phyloP scores from a whole-genome alignment of 1,140 invertebrate genomes.

The Drosophila triauraria region DNA sequence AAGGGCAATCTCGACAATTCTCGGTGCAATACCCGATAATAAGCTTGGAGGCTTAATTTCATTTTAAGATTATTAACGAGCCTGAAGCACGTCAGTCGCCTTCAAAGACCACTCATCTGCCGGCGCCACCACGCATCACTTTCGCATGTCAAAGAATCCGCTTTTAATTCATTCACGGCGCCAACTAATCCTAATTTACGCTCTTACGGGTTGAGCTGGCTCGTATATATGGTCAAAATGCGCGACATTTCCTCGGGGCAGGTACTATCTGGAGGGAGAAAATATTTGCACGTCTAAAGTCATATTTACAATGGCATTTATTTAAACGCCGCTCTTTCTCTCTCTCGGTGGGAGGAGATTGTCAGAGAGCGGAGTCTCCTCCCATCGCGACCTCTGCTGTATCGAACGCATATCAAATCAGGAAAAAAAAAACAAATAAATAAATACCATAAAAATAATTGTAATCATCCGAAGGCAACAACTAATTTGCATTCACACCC shows the following conservation, averaged over 20 bases:
- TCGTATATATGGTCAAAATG: slow-evolving; percentile 7
- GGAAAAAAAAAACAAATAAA: slow-evolving; percentile 36
- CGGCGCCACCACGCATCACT: slow-evolving; percentile 9
- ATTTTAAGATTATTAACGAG: background rate
- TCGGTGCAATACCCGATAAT: background rate
- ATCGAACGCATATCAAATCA: slow-evolving; percentile 46
- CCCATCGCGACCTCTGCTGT: slow-evolving; percentile 15
- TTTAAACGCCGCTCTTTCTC: background rate
- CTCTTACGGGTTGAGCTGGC: background rate
- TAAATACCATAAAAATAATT: slow-evolving; percentile 30
- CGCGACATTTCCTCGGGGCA: slow-evolving; percentile 4
- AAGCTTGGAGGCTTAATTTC: no score
- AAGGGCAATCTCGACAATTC: background rate
- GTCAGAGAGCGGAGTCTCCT: slow-evolving; percentile 30
- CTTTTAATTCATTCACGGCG: slow-evolving; percentile 8
- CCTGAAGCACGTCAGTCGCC: background rate
- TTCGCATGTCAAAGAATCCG: slow-evolving; percentile 23
- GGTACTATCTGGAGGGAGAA: slow-evolving; percentile 32
- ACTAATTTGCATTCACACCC: slow-evolving; percentile 40
- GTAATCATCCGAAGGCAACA: slow-evolving; percentile 2
- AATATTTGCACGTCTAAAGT: slow-evolving; percentile 14
- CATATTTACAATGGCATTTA: slow-evolving; percentile 10
- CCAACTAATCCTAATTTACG: slow-evolving; percentile 45
- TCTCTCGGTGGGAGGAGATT: background rate
- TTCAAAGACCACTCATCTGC: slow-evolving; percentile 4